Conservation (phyloP, 2,888 invertebrate genomes). For the Drosophila kanekoi region DNA sequence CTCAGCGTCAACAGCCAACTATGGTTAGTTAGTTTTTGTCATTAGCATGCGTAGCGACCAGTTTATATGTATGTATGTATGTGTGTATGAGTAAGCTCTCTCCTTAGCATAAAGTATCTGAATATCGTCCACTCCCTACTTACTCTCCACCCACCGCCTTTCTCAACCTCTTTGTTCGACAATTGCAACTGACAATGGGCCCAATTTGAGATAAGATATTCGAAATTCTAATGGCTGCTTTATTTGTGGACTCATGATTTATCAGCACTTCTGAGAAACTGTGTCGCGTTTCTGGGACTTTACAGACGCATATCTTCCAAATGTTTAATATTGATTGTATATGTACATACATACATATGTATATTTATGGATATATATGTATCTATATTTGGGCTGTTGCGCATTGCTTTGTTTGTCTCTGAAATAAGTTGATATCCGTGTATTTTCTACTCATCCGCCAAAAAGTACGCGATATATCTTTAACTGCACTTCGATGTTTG, state of each 20-base stretch:
- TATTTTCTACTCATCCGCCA: background rate
- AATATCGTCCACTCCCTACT: conserved; percentile 42
- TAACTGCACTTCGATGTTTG: background rate
- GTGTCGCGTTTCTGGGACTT: conserved; percentile 54
- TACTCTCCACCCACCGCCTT: background rate
- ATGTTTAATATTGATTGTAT: conserved; percentile 4
- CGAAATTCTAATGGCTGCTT: conserved; percentile 35
- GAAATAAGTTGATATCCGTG: conserved; percentile 1
- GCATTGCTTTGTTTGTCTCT: conserved; percentile 21
- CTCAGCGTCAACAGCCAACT: conserved; percentile 40
- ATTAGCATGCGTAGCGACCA: conserved; percentile 66
- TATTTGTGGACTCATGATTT: conserved; percentile 47
- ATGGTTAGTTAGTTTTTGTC: conserved; percentile 68
- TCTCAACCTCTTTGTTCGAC: conserved; percentile 6
- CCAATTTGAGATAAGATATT: conserved; percentile 64
- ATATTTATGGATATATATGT: background rate
- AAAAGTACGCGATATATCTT: conserved; percentile 54
- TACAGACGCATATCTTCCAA: conserved; percentile 20
- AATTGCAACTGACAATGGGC: conserved; percentile 23
- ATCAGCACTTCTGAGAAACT: conserved; percentile 61
- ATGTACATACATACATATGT: conserved; percentile 6
- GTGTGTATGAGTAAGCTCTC: conserved; percentile 3
- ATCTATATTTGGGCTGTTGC: conserved; percentile 2
- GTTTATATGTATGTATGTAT: background rate
- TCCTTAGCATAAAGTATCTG: conserved; percentile 37